Conservation (phyloP, 2,888 invertebrate species). For the Limulus polyphemus region DNA sequence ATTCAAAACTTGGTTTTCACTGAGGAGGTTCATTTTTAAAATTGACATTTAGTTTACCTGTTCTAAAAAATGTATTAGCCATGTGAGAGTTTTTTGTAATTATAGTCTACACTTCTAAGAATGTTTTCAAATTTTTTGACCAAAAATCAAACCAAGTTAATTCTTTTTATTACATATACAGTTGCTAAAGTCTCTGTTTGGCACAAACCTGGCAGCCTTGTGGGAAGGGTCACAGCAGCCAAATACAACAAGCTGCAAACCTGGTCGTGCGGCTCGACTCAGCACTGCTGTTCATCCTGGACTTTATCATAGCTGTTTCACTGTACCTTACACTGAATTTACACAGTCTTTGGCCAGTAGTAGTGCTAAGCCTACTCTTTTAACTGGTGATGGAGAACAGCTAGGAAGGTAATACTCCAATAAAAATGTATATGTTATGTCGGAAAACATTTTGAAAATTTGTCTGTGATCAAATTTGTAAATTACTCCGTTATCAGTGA, state of each 20-base stretch:
- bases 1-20: no score
- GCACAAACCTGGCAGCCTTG: conserved; percentile 50
- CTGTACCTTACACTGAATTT: conserved; percentile 38
- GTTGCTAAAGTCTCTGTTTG: conserved; percentile 54
- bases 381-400: conserved; percentile 10
- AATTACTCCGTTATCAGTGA: no score
- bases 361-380: conserved; percentile 9
- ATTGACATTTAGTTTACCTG: no score
- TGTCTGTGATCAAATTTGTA: no score
- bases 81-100: no score
- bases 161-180: conserved; percentile 27
- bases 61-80: no score
- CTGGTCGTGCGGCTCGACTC: conserved; percentile 31
- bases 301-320: conserved; percentile 37
- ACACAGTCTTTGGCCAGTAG: conserved; percentile 35
- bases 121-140: no score
- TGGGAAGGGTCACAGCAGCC: conserved; percentile 23
- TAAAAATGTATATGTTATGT: not conserved
- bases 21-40: no score
- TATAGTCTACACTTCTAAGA: no score
- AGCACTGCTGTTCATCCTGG: conserved; percentile 32
- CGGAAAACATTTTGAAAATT: no score
- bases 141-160: no score
- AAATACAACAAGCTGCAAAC: conserved; percentile 22
- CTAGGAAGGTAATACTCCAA: conserved; percentile 11